phyloP scores from a whole-genome alignment of 2,888 invertebrate genomes.

The Pandemis corylana region DNA sequence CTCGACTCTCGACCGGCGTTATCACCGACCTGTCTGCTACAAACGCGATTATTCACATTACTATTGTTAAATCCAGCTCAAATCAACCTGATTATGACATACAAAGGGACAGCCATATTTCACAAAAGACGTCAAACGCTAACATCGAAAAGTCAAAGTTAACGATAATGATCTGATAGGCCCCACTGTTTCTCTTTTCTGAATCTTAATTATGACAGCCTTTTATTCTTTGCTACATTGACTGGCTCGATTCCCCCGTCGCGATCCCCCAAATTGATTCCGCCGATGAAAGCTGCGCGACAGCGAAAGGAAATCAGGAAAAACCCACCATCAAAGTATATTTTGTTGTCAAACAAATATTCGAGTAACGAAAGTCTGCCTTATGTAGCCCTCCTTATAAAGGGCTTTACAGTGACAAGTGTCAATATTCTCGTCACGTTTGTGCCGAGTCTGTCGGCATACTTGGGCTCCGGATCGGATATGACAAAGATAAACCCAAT shows the following conservation, averaged over 20 bases:
- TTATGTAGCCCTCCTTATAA: constrained; percentile 42
- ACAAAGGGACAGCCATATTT: neutral
- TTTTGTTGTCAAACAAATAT: constrained; percentile 36
- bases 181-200: constrained; percentile 11
- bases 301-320: constrained; percentile 24
- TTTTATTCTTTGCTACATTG: constrained; percentile 20
- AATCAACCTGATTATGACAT: neutral
- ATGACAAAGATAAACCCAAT: constrained; percentile 60
- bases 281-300: constrained; percentile 1
- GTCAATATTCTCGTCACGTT: constrained; percentile 57
- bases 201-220: constrained; percentile 34
- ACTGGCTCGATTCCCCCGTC: constrained; percentile 2
- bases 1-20: constrained; percentile 49
- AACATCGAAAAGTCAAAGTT: neutral
- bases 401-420: constrained; percentile 40
- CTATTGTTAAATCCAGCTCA: neutral
- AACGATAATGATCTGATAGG: constrained; percentile 1
- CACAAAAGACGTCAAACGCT: neutral
- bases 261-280: constrained; percentile 27
- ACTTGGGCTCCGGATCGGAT: constrained; percentile 54
- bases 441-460: constrained; percentile 52
- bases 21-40: constrained; percentile 40
- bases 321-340: constrained; percentile 14
- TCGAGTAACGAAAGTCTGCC: constrained; percentile 33
- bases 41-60: constrained; percentile 20